A percentile compares a stretch with the other conserved stretches of the same genome.
phyloP scores from a whole-genome alignment of 2,888 invertebrate species.

The Scelioninae gen. 1 region DNA sequence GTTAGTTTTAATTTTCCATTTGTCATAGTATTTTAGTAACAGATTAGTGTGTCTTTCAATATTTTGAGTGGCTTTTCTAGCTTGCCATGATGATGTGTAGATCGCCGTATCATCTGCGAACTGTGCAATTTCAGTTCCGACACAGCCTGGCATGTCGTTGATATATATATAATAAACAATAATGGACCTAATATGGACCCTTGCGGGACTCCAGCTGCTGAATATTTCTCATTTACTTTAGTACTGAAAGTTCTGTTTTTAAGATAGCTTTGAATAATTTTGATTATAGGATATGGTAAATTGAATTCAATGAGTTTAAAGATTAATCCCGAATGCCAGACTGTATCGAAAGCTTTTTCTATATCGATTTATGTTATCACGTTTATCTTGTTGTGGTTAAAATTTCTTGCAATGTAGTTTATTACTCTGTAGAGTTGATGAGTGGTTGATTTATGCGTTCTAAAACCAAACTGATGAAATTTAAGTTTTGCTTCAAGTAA shows the following conservation, averaged over 20 bases:
- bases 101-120: slow-evolving; percentile 7
- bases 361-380: too few species aligned
- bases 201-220: slow-evolving; percentile 53
- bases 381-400: too few species aligned
- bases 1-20: slow-evolving; percentile 13
- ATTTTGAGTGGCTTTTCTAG: background rate
- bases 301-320: slow-evolving; percentile 10
- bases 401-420: too few species aligned
- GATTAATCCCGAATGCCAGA: slow-evolving; percentile 17
- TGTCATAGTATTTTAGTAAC: background rate
- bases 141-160: slow-evolving; percentile 7
- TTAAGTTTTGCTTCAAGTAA: too few species aligned
- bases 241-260: slow-evolving; percentile 36
- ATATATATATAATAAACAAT: slow-evolving; percentile 1
- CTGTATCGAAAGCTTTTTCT: too few species aligned
- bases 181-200: slow-evolving; percentile 28
- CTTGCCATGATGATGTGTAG: background rate
- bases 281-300: background rate
- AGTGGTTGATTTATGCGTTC: too few species aligned
- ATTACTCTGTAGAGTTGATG: too few species aligned
- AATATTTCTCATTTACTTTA: slow-evolving; percentile 10
- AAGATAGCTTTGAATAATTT: background rate
- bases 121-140: background rate
- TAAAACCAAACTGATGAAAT: too few species aligned
- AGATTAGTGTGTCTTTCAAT: background rate